Percentiles rank a stretch among this genome's conserved stretches.
Evolutionary conservation across 2,797 vertebrate species (phyloP).

Genomic region (Clarias fuscus): DNA sequence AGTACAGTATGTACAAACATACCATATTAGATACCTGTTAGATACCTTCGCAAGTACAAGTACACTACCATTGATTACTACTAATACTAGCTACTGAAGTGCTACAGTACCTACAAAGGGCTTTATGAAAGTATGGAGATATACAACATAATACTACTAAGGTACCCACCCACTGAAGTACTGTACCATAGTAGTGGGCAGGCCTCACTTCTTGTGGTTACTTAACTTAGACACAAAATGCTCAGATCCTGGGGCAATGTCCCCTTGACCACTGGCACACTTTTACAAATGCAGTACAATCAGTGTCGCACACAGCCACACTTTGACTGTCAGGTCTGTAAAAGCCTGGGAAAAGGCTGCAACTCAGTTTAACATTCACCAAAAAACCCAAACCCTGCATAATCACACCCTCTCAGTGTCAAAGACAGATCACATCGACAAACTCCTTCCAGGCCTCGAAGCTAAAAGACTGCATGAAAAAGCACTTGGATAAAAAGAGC

Average conservation of each 20-base stretch:
- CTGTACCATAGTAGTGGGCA: too few relatives aligned
- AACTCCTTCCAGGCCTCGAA: conserved; percentile 9
- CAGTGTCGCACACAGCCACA: conserved; percentile 17
- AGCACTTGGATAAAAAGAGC: not conserved
- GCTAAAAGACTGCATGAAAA: not conserved
- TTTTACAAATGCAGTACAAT: not conserved
- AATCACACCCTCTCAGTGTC: not conserved
- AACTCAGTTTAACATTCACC: conserved; percentile 1
- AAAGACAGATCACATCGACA: conserved; percentile 34
- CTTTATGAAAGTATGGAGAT: too few relatives aligned
- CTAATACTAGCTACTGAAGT: too few relatives aligned
- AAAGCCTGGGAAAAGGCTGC: conserved; percentile 17
- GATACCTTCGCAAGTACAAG: too few relatives aligned
- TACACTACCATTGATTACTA: too few relatives aligned
- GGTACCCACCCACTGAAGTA: too few relatives aligned
- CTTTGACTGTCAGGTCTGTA: conserved; percentile 33
- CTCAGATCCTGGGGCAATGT: conserved; percentile 1
- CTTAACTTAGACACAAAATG: conserved; percentile 14
- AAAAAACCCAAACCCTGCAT: not conserved
- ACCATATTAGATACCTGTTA: too few relatives aligned
- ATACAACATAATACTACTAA: too few relatives aligned
- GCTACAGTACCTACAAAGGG: too few relatives aligned
- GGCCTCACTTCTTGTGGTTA: not conserved
- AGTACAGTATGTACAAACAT: too few relatives aligned
- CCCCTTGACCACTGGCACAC: conserved; percentile 20